phyloP scores from a whole-genome alignment of 2,113 vertebrate species.

The Myiozetetes cayanensis region DNA sequence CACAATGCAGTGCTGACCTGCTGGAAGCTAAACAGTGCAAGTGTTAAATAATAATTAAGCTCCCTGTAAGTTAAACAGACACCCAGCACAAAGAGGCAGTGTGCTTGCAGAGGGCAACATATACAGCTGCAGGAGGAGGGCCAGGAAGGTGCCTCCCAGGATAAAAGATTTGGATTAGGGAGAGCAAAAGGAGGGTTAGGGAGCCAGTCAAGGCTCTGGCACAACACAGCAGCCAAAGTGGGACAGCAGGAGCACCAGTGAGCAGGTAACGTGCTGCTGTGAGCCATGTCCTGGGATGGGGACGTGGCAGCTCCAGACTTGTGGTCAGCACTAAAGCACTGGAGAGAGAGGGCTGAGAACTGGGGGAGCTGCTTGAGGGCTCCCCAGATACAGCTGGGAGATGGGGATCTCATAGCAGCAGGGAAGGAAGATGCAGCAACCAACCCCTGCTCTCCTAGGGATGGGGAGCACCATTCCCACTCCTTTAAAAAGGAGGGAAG shows the following conservation, averaged over 20 bases:
- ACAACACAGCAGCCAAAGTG: fast-evolving
- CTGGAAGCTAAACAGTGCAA: not conserved
- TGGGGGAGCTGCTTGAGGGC: not conserved
- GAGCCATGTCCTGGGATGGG: fast-evolving
- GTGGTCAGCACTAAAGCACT: not conserved
- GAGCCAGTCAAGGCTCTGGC: not conserved
- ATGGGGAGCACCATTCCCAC: not conserved
- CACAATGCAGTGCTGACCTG: slow-evolving; percentile 5
- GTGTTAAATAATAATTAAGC: slow-evolving; percentile 58
- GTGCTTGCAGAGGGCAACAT: not conserved
- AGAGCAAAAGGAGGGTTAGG: not conserved
- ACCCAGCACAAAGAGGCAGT: slow-evolving; percentile 48
- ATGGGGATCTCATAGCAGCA: not conserved
- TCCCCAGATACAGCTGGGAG: not conserved
- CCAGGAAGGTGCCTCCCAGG: not conserved
- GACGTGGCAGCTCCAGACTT: not conserved
- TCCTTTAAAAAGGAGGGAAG: not conserved
- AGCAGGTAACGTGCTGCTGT: not conserved
- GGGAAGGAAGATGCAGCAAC: not conserved
- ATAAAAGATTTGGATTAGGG: not conserved
- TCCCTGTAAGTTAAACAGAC: slow-evolving; percentile 32
- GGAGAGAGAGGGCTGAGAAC: not conserved
- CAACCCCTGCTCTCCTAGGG: not conserved
- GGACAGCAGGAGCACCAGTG: not conserved
- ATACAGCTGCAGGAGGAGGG: not conserved